phyloP scores from a whole-genome alignment of 1,140 invertebrate species.

The Leptinotarsa undecemlineata region DNA sequence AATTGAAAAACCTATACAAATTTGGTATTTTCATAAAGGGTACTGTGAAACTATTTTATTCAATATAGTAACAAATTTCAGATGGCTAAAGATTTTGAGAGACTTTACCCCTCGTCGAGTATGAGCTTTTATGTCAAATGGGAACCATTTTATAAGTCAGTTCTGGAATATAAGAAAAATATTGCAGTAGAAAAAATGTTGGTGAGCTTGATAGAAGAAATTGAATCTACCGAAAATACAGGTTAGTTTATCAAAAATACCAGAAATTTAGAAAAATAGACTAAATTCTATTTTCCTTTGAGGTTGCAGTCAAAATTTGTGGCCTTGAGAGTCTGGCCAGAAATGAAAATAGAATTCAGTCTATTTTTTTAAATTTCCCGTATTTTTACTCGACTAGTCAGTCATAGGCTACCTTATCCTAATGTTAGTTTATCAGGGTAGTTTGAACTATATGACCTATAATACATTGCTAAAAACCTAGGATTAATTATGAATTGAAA shows the following conservation, averaged over 20 bases:
- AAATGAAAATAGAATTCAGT: background rate
- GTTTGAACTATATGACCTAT: background rate
- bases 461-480: background rate
- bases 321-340: background rate
- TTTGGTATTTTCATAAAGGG: slow-evolving; percentile 2
- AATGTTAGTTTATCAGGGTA: too few relatives aligned
- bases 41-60: background rate
- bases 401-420: too few relatives aligned
- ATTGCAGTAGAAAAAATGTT: slow-evolving; percentile 5
- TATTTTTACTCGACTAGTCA: too few relatives aligned
- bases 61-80: background rate
- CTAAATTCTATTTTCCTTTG: too few relatives aligned
- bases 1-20: background rate
- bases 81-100: slow-evolving; percentile 13
- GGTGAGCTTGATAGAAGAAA: background rate
- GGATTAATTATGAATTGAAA: background rate
- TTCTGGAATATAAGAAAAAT: slow-evolving; percentile 15
- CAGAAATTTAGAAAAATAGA: too few relatives aligned
- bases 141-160: slow-evolving; percentile 11
- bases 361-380: too few relatives aligned
- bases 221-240: slow-evolving; percentile 15
- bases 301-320: too few relatives aligned
- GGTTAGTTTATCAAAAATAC: slow-evolving; percentile 1
- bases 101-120: slow-evolving; percentile 2
- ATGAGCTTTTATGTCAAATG: slow-evolving; percentile 16